Base-by-base conservation (phyloP, 1,140 invertebrate species). In the Drosophila teissieri region DNA sequence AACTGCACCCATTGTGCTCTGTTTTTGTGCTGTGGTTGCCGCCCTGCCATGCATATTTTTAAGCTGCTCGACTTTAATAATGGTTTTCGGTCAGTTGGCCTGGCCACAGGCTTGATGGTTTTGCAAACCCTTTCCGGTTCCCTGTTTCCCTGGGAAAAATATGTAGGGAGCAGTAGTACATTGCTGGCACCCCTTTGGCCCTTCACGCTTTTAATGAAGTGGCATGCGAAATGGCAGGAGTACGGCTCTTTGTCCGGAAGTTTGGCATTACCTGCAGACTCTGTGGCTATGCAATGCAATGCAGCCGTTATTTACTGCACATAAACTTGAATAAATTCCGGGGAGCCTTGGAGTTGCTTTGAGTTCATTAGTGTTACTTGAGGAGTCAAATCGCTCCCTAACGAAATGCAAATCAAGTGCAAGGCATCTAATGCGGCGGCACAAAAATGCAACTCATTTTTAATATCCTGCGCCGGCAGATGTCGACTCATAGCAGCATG, bases 401-500 rank as follows among this genome's bases (percentile, higher is more conserved):
- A 45, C 34, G 12, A 19, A 67, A 84, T 86, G 78, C 82, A 88
- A 85, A 83, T 88, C 42, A 57, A 54, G 68, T 60, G 69, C 70
- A 60, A 64, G 34, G 51, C 64, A 52, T 64, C 69, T 82, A 70
- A 65, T 64, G 69, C 31, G 7, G 4, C 10, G 24, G 40, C 48
- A 40, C 24, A 83, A 78, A 70, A 83, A 88, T 86, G 58, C 70
- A 86, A 78, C 65, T 88, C 67, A 89, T 89, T 89, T 89, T 89
- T 89, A 89, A 90, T 89, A 89, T 89, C 84, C 84, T 84, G 84
- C 68, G 73, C 80, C 68, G 40, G 55, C 84, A 89, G 80, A 78
- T 89, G 84, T 68, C 73, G 78, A 52, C 24, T 45, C 19, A 45
- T 48, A 52, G 65, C 48, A 44, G 40, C 22, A 7, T 31, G 31